phyloP scores from a whole-genome alignment of 2,113 vertebrate genomes.

The Willisornis vidua region DNA sequence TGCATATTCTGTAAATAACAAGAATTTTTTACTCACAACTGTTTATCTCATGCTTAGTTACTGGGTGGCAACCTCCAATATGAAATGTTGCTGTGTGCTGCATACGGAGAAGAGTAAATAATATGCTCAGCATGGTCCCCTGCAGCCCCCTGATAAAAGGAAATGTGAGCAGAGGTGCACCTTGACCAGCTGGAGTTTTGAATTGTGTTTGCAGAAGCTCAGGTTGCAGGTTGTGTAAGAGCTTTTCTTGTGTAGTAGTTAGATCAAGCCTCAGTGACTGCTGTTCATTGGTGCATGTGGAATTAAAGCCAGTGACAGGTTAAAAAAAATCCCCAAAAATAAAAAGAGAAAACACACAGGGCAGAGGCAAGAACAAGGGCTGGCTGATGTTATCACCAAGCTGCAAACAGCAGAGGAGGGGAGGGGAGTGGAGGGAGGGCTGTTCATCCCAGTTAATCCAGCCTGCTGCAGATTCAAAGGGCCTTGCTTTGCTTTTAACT shows the following conservation, averaged over 20 bases:
- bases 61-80: background rate
- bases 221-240: conserved; percentile 34
- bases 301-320: conserved; percentile 29
- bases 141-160: background rate
- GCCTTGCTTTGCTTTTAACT: background rate
- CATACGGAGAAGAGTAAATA: background rate
- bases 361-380: background rate
- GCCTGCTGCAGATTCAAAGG: background rate
- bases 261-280: background rate
- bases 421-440: background rate
- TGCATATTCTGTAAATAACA: background rate
- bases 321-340: background rate
- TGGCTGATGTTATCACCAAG: background rate
- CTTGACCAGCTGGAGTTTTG: conserved; percentile 39
- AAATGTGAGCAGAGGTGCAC: conserved; percentile 29
- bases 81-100: background rate
- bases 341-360: background rate
- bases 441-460: background rate
- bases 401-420: background rate
- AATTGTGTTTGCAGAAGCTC: conserved; percentile 49
- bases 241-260: background rate
- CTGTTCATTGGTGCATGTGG: conserved; percentile 19
- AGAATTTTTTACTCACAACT: background rate
- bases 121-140: background rate
- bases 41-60: conserved; percentile 22